Base-by-base conservation (phyloP, 2,888 invertebrate genomes). In the Epirrita christyi region DNA sequence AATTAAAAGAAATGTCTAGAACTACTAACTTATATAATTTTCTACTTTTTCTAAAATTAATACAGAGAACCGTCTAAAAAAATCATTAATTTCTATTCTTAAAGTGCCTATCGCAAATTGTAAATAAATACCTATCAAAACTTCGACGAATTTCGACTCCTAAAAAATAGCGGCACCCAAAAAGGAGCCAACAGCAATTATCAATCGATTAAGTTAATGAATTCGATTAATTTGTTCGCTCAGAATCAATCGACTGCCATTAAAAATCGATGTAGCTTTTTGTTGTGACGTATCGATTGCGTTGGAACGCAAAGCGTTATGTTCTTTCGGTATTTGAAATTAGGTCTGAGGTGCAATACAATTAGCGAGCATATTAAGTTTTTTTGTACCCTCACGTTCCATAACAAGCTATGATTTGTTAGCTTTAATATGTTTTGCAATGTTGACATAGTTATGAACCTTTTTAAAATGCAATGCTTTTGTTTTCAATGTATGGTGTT, bases 171-270 rank as follows among this genome's bases (percentile, higher is more conserved):
- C 56, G 65, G 51, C 67, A 54, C 47, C 27, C 50, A 8, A 54
- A 61, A 59, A 48, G 37, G 37, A 36, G 15, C 54, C 56, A 51
- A 41, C 45, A 36, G 47, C 52, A 55, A 66, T 48, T 55, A 66
- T 52, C 49, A 64, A 55, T 58, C 63, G 62, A 56, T 61, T 52
- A 54, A 67, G 63, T 60, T 56, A 68, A 68, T 72, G 74, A 71
- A 78, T 77, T 76, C 78, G 75, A 80, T 82, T 82, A 84, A 81
- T 83, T 81, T 78, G 76, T 82, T 59, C 76, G 66, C 71, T 42
- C 57, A 60, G 66, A 81, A 78, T 80, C 75, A 80, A 73, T 72
- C 68, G 69, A 68, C 55, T 68, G 54, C 64, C 57, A 46, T 45
- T 42, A 52, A 55, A 55, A 59, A 59, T 45, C 63, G 54, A 63